A percentile compares a stretch with the other conserved stretches of the same genome.
phyloP scores from a whole-genome alignment of 2,888 invertebrate species.

The Drosophila setosimentum region DNA sequence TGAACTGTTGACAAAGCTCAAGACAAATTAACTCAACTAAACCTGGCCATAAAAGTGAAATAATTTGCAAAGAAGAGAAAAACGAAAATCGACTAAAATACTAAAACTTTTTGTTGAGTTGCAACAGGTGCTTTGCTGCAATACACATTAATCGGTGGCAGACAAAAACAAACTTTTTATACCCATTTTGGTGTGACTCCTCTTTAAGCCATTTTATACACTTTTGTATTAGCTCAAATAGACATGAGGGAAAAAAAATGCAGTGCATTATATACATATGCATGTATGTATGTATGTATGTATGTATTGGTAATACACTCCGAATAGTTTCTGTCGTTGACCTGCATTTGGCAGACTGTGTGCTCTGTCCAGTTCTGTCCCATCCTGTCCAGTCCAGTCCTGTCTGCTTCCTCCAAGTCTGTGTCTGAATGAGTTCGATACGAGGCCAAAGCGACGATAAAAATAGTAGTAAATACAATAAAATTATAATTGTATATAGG shows the following conservation, averaged over 20 bases:
- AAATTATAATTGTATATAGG: constrained; percentile 82
- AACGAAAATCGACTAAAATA: neutral
- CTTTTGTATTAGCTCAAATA: constrained; percentile 70
- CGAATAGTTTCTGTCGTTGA: constrained; percentile 81
- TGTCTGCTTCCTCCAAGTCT: constrained; percentile 44
- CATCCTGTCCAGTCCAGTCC: constrained; percentile 13
- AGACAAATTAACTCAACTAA: neutral
- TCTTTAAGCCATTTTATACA: constrained; percentile 57
- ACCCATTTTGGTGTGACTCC: constrained; percentile 39
- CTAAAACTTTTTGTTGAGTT: neutral
- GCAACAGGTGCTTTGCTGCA: constrained; percentile 42
- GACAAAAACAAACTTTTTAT: constrained; percentile 64
- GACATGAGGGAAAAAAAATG: constrained; percentile 34
- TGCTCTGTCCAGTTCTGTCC: constrained; percentile 14
- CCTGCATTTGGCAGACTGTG: constrained; percentile 81
- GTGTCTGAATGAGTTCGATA: constrained; percentile 73
- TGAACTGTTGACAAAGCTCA: neutral
- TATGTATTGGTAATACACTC: constrained; percentile 60
- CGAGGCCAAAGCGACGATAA: constrained; percentile 81
- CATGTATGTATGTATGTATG: constrained; percentile 21
- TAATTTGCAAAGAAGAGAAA: neutral
- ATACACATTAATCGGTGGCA: constrained; percentile 47
- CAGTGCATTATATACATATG: constrained; percentile 21
- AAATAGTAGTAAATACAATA: constrained; percentile 83
- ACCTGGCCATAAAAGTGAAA: neutral